Conservation (phyloP, 2,888 invertebrate species). For the Agrilus biguttatus region DNA sequence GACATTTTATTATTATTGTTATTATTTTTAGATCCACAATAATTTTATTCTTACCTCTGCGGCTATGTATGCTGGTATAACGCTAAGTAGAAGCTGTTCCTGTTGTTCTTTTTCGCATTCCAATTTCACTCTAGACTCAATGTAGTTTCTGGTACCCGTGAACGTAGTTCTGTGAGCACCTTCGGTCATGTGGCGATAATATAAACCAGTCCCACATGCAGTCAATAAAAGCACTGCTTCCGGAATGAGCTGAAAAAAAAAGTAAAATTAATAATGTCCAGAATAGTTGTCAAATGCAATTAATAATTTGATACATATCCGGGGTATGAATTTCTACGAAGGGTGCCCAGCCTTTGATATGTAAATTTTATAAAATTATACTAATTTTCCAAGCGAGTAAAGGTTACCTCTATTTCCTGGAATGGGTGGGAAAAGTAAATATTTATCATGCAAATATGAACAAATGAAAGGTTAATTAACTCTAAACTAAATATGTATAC, state of each 20-base stretch:
- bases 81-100: slow-evolving; percentile 79
- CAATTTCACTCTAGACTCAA: slow-evolving; percentile 81
- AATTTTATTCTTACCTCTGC: slow-evolving; percentile 57
- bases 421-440: too few relatives aligned
- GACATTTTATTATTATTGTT: too few relatives aligned
- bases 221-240: slow-evolving; percentile 64
- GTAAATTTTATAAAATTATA: too few relatives aligned
- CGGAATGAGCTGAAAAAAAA: slow-evolving; percentile 49
- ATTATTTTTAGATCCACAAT: too few relatives aligned
- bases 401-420: too few relatives aligned
- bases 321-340: too few relatives aligned
- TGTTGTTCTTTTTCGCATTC: slow-evolving; percentile 90
- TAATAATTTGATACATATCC: background rate
- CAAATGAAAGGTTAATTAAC: background rate
- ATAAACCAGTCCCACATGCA: slow-evolving; percentile 70
- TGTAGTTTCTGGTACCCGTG: slow-evolving; percentile 76
- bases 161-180: slow-evolving; percentile 78
- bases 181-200: slow-evolving; percentile 80
- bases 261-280: too few relatives aligned
- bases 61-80: slow-evolving; percentile 89
- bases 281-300: too few relatives aligned
- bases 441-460: too few relatives aligned
- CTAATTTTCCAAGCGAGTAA: too few relatives aligned
- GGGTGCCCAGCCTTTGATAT: too few relatives aligned
- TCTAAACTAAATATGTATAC: background rate